Evolutionary conservation across 2,888 invertebrate species (phyloP), one percentile per base, ranked within the genome.

Genomic region (Drosophila mulleri): DNA sequence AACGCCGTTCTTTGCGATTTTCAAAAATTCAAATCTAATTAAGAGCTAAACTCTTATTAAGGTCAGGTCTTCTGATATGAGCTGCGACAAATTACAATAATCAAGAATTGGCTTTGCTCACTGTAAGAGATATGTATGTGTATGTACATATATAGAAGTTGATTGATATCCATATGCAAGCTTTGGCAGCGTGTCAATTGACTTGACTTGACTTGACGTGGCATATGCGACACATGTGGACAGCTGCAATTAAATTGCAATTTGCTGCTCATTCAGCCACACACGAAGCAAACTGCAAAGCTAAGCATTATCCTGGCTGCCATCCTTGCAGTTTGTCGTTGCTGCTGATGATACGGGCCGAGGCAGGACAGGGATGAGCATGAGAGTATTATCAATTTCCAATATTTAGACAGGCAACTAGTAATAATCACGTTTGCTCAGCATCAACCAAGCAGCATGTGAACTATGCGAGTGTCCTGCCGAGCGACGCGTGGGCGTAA

Each of bases 341-440:
- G 39, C 39, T 26, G 53, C 11, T 9, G 39, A 32, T 58, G 72
- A 72, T 54, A 74, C 16, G 48, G 29, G 4, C 2, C 45, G 35
- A 45, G 59, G 37, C 48, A 20, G 45, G 9, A n/a, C 20, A 32
- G 48, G 35, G 20, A 26, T 8, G 5, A 26, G 18, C 26, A 26
- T 29, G 41, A 7, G 26, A 60, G 63, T 71, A 74, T 86, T 86
- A 85, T 88, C 87, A 86, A 83, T 84, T 78, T 83, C 64, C 79
- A 84, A 88, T 84, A 88, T 88, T 84, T 88, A 84, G 83, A 88
- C 72, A 75, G 78, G 47, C 85, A 71, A 80, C 83, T 82, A 78
- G 44, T 88, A 88, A 88, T 83, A 88, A 88, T 78, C 83, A 80
- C 71, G 83, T 80, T 83, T 86, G 84, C 72, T 64, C 60, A 83